Conservation (phyloP, 2,113 vertebrate genomes). For the Lanius collurio region DNA sequence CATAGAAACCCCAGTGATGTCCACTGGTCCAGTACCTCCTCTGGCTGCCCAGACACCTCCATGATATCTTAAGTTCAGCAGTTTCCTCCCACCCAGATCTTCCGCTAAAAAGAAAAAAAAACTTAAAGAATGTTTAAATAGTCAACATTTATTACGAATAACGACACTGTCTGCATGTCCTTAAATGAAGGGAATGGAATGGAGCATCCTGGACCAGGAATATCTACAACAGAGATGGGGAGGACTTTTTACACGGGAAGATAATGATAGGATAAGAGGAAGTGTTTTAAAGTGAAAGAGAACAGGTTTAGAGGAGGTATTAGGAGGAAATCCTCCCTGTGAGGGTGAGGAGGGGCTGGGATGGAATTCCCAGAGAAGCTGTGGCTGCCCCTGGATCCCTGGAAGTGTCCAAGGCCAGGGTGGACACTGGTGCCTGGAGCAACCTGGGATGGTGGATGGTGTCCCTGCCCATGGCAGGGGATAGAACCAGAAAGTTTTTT, state of each 20-base stretch:
- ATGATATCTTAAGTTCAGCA: accelerated
- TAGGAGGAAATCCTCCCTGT: neutral
- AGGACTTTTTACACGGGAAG: neutral
- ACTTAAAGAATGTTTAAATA: neutral
- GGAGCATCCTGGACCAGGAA: neutral
- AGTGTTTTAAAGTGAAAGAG: neutral
- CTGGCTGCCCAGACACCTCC: neutral
- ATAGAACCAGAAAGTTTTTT: too few relatives aligned
- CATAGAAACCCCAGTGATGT: neutral
- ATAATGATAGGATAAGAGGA: neutral
- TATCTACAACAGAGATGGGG: neutral
- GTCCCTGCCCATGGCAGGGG: too few relatives aligned
- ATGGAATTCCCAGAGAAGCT: neutral
- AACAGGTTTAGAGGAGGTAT: neutral
- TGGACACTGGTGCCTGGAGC: too few relatives aligned
- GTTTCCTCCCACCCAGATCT: neutral
- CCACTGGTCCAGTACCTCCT: neutral
- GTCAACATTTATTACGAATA: neutral
- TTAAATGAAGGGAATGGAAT: neutral
- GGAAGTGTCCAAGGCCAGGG: neutral
- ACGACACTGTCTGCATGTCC: neutral
- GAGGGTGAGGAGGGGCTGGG: neutral
- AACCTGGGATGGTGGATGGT: too few relatives aligned
- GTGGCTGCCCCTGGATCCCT: neutral
- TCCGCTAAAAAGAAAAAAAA: neutral